phyloP scores from a whole-genome alignment of 2,113 vertebrate genomes.

The Holacanthus passer region DNA sequence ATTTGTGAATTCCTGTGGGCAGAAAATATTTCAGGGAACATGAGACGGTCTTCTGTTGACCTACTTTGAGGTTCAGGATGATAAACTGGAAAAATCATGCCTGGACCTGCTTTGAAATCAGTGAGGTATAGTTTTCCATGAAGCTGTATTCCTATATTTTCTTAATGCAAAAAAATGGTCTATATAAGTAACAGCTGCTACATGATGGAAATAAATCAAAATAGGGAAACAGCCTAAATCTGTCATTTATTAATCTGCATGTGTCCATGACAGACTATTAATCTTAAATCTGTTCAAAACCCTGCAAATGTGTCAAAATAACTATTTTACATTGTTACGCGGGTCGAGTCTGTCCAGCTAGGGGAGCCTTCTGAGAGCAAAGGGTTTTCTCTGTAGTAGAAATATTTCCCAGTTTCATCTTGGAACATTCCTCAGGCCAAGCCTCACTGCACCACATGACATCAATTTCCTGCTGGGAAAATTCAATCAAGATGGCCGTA shows the following conservation, averaged over 20 bases:
- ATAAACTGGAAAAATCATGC: not conserved
- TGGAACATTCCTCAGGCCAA: constrained; percentile 65
- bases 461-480: constrained; percentile 69
- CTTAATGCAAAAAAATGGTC: not conserved
- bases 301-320: not conserved
- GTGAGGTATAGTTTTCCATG: not conserved
- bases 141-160: not conserved
- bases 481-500: constrained; percentile 71
- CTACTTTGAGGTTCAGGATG: not conserved
- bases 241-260: not conserved
- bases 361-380: not conserved
- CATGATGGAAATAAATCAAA: not conserved
- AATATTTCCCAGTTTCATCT: constrained; percentile 50
- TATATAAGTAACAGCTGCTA: not conserved
- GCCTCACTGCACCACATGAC: constrained; percentile 67
- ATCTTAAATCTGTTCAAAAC: not conserved
- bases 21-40: constrained; percentile 1
- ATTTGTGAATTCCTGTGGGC: constrained; percentile 19
- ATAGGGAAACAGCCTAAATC: not conserved
- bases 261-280: not conserved
- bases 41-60: not conserved
- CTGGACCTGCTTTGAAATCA: not conserved
- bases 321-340: not conserved
- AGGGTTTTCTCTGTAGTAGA: not conserved
- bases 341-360: rapidly evolving